Evolutionary conservation across 2,797 vertebrate genomes (phyloP), one percentile per base, ranked within the genome.

Genomic region (Lindbergichthys nudifrons): DNA sequence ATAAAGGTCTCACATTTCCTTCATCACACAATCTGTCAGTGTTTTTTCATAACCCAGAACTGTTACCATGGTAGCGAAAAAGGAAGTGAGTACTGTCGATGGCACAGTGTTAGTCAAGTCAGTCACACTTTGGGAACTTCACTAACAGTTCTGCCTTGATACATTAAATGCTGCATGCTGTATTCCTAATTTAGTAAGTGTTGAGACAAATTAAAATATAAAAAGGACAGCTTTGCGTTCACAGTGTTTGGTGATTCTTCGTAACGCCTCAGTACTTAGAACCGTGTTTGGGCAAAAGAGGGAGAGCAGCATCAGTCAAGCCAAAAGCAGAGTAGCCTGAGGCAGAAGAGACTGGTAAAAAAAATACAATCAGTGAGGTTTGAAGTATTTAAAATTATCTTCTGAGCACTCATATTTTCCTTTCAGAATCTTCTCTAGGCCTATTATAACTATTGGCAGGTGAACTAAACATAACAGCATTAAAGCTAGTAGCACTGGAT

Each of bases 251-350:
- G 65, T 83, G 86, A 78, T 59, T 75, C 61, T 65, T 67, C 4
- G 75, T 70, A 65, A 83, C 16, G 75, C 75, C 63, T 85, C 74
- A 76, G 56, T 67, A 70, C 66, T 70, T 68, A 32, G 68, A 65
- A 62, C 92, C 89, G 84, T 93, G 88, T 94, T 92, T 93, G 91
- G 93, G 88, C 89, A 92, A 86, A 65, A 57, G 73, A 66, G 83
- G 73, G 67, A 58, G 48, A 74, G 77, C 51, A 74, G 77, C 67
- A 16, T 67, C 61, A 69, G 73, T 65, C 48, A 43, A 79, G 64
- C 76, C 81, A 63, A 74, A 83, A 80, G 51, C 45, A 75, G 47
- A 70, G 59, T 21, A 65, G 68, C 75, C 58, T 6, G 51, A 66
- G 71, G 78, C 62, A 77, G 65, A 23, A 10, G n/a, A 36, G 53